Conservation (phyloP, 2,797 vertebrate genomes). For the Masticophis lateralis region DNA sequence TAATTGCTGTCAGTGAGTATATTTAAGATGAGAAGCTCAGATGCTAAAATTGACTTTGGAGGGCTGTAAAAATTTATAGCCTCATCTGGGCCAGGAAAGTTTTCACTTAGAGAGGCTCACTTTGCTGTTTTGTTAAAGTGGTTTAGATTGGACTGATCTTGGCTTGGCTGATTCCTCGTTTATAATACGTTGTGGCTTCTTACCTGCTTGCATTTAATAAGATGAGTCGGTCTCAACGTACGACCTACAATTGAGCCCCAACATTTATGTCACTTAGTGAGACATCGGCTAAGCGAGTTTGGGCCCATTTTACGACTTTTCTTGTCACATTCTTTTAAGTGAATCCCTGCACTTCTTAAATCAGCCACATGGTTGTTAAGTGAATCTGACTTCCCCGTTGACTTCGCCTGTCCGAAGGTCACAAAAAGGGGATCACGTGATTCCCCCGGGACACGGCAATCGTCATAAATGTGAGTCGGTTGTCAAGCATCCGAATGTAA, state of each 20-base stretch:
- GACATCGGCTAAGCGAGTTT: not conserved
- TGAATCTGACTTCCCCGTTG: too few species aligned
- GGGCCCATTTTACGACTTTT: not conserved
- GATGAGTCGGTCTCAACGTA: fast-evolving
- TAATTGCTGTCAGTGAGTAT: not conserved
- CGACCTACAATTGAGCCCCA: not conserved
- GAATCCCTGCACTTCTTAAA: not conserved
- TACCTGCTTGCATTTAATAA: not conserved
- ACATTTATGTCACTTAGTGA: not conserved
- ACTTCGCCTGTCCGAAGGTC: too few species aligned
- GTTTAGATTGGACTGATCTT: not conserved
- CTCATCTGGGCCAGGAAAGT: not conserved
- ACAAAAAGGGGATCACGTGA: too few species aligned
- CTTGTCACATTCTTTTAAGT: not conserved
- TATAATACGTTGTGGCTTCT: not conserved
- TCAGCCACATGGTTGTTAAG: not conserved
- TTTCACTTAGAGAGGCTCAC: not conserved
- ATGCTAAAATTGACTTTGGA: not conserved
- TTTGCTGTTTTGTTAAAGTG: not conserved
- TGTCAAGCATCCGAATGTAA: too few species aligned
- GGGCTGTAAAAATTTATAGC: not conserved
- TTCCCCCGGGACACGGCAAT: too few species aligned
- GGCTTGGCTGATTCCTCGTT: not conserved
- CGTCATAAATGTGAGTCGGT: too few species aligned
- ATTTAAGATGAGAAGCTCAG: not conserved